phyloP scores from a whole-genome alignment of 1,140 invertebrate species.

The Solenopsis fugax region DNA sequence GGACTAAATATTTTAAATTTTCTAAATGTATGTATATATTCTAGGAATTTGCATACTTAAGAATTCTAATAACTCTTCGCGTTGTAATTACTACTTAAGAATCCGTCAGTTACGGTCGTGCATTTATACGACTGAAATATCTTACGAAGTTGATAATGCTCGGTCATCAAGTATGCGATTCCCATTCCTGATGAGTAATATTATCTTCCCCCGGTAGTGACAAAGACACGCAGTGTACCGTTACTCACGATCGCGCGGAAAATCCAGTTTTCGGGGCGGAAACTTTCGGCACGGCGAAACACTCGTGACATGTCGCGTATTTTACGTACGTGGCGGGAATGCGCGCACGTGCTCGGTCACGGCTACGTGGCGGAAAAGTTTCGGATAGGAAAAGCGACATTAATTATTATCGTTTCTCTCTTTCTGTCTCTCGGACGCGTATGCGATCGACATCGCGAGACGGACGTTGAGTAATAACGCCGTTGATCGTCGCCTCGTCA shows the following conservation, averaged over 20 bases:
- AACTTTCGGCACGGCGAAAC: constrained; percentile 60
- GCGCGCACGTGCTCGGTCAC: constrained; percentile 22
- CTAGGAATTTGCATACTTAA: background rate
- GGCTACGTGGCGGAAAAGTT: constrained; percentile 6
- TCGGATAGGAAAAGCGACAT: background rate
- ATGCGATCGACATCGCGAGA: constrained; percentile 53
- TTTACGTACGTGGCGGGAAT: constrained; percentile 68
- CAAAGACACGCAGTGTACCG: constrained; percentile 12
- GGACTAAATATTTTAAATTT: too few species aligned
- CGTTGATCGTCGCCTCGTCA: constrained; percentile 61
- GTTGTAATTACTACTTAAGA: constrained; percentile 34
- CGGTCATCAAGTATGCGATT: constrained; percentile 12
- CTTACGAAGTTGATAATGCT: constrained; percentile 32
- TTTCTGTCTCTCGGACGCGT: constrained; percentile 9
- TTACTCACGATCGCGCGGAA: constrained; percentile 60
- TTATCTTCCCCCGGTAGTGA: constrained; percentile 42
- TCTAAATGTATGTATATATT: background rate
- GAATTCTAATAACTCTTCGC: background rate
- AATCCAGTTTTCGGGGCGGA: constrained; percentile 60
- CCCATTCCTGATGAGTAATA: constrained; percentile 22
- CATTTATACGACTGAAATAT: constrained; percentile 14
- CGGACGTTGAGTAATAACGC: constrained; percentile 47
- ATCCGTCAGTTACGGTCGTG: background rate
- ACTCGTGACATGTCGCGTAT: constrained; percentile 61
- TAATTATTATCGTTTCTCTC: constrained; percentile 67